Evolutionary conservation across 1,140 invertebrate species (phyloP).

Genomic region (Ceratina japonica): DNA sequence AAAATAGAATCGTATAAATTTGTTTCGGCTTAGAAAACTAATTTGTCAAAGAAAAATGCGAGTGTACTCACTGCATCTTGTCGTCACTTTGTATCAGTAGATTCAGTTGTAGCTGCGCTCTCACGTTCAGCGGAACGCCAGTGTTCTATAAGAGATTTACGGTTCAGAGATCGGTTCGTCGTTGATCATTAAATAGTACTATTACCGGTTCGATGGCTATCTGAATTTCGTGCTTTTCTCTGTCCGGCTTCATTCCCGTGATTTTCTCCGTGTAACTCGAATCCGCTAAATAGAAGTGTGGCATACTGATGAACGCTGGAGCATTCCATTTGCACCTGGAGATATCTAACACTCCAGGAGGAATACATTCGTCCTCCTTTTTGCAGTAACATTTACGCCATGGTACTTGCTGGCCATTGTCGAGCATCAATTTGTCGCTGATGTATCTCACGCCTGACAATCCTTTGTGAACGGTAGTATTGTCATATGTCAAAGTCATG

Average conservation of each 20-base stretch:
- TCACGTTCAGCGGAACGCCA: constrained; percentile 85
- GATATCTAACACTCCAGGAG: constrained; percentile 84
- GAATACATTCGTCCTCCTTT: constrained; percentile 73
- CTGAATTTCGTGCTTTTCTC: constrained; percentile 84
- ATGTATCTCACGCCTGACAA: constrained; percentile 82
- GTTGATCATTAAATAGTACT: background rate
- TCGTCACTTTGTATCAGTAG: constrained; percentile 82
- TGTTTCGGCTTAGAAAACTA: constrained; percentile 4
- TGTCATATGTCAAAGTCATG: constrained; percentile 72
- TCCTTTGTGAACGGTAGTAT: constrained; percentile 74
- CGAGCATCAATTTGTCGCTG: constrained; percentile 82
- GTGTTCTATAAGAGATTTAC: constrained; percentile 75
- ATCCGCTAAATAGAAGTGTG: constrained; percentile 92
- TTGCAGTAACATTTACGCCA: constrained; percentile 81
- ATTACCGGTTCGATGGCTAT: constrained; percentile 86
- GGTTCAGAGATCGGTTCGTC: background rate
- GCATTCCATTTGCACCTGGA: constrained; percentile 86
- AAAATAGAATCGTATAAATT: constrained; percentile 53
- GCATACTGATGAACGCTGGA: constrained; percentile 90
- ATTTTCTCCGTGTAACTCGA: constrained; percentile 83
- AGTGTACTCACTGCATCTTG: constrained; percentile 81
- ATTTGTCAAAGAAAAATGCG: background rate
- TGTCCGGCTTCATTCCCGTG: constrained; percentile 85
- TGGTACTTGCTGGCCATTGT: constrained; percentile 85
- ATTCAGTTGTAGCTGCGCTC: constrained; percentile 87